phyloP scores from a whole-genome alignment of 1,140 invertebrate genomes.

The Drosophila navojoa region DNA sequence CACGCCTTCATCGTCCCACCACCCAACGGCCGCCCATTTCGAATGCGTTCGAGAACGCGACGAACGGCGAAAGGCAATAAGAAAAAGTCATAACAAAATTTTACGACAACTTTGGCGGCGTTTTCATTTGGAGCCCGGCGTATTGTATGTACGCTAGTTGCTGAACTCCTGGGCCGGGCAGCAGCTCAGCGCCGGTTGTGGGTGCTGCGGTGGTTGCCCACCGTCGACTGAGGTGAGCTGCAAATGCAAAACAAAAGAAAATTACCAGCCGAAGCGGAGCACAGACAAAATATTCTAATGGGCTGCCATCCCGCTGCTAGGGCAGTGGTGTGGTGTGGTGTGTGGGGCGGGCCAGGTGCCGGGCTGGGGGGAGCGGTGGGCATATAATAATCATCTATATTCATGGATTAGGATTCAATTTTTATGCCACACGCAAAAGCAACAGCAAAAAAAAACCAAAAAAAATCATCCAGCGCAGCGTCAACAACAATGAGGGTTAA shows the following conservation, averaged over 20 bases:
- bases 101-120: slow-evolving; percentile 80
- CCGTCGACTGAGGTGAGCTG: slow-evolving; percentile 49
- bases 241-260: slow-evolving; percentile 79
- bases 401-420: slow-evolving; percentile 84
- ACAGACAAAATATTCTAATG: slow-evolving; percentile 68
- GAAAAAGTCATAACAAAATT: slow-evolving; percentile 82
- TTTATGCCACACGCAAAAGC: slow-evolving; percentile 72
- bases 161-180: slow-evolving; percentile 10
- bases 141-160: slow-evolving; percentile 23
- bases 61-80: slow-evolving; percentile 64
- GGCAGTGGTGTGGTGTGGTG: background rate
- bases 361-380: slow-evolving; percentile 22
- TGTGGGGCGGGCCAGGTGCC: background rate
- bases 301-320: slow-evolving; percentile 68
- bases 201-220: slow-evolving; percentile 29
- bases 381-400: slow-evolving; percentile 84
- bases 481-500: slow-evolving; percentile 74
- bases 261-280: slow-evolving; percentile 50
- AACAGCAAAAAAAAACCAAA: slow-evolving; percentile 6
- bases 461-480: slow-evolving; percentile 20
- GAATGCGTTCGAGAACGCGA: slow-evolving; percentile 57
- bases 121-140: slow-evolving; percentile 58
- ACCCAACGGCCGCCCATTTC: slow-evolving; percentile 33
- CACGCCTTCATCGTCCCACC: background rate
- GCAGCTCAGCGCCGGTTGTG: background rate